Conservation (phyloP, 2,113 vertebrate genomes). For the Mungos mungo region DNA sequence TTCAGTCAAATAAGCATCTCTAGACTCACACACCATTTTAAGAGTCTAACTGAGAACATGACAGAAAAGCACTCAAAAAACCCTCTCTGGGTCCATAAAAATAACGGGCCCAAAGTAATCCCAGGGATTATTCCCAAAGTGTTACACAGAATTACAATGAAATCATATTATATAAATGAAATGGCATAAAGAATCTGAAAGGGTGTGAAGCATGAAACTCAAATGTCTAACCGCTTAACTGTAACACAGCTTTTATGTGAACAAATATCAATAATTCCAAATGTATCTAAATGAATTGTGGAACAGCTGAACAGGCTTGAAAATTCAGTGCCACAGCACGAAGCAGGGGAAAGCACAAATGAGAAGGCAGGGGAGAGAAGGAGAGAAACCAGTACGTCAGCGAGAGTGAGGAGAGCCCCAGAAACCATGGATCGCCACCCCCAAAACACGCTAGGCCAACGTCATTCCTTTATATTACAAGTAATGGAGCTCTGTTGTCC, state of each 20-base stretch:
- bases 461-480: background rate
- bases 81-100: background rate
- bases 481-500: background rate
- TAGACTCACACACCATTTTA: background rate
- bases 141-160: background rate
- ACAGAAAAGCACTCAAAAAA: background rate
- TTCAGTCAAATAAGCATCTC: background rate
- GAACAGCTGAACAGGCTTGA: background rate
- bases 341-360: background rate
- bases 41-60: background rate
- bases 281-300: slow-evolving; percentile 26
- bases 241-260: slow-evolving; percentile 24
- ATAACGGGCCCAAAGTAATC: background rate
- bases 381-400: background rate
- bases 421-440: background rate
- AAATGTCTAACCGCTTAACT: slow-evolving; percentile 2
- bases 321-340: background rate
- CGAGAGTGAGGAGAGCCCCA: background rate
- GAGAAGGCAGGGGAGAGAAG: background rate
- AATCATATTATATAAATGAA: background rate
- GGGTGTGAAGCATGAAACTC: slow-evolving; percentile 14
- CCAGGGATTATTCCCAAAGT: background rate
- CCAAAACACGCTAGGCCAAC: background rate
- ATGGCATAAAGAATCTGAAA: background rate
- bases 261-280: slow-evolving; percentile 1